Conservation (phyloP, 30 jellyfish, hydroid and myxozoan species). For the Aurelia sp. region DNA sequence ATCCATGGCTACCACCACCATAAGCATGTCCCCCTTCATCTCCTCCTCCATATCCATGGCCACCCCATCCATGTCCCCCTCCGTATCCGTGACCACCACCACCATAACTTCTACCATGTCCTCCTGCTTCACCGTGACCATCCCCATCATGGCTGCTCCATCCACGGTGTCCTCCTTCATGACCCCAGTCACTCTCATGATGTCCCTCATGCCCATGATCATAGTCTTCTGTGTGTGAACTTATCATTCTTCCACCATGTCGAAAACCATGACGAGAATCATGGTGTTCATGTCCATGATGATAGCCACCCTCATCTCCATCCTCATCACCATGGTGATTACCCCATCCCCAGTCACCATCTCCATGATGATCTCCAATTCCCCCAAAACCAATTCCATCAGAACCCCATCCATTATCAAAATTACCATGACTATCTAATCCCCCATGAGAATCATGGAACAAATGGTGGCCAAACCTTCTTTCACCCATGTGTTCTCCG, state of each 20-base stretch:
- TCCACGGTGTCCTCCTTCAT: constrained; percentile 37
- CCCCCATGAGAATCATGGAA: constrained; percentile 60
- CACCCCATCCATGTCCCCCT: neutral
- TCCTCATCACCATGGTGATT: constrained; percentile 48
- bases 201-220: constrained; percentile 52
- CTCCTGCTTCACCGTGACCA: constrained; percentile 4
- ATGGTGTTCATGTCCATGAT: constrained; percentile 29
- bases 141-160: constrained; percentile 20
- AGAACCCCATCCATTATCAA: constrained; percentile 73
- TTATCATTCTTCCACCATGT: constrained; percentile 59
- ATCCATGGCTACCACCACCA: constrained; percentile 11
- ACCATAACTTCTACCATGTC: constrained; percentile 1
- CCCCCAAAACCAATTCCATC: constrained; percentile 67
- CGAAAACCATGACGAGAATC: constrained; percentile 49
- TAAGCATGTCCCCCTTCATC: neutral
- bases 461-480: constrained; percentile 56
- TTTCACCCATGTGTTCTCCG: constrained; percentile 42
- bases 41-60: neutral
- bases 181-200: constrained; percentile 40
- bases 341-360: constrained; percentile 49
- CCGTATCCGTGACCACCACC: constrained; percentile 17
- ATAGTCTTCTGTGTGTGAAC: constrained; percentile 46
- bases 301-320: constrained; percentile 17
- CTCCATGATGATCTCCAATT: constrained; percentile 23
- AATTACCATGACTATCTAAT: constrained; percentile 49